Evolutionary conservation across 2,888 invertebrate genomes (phyloP).

Genomic region (Clanis bilineata): DNA sequence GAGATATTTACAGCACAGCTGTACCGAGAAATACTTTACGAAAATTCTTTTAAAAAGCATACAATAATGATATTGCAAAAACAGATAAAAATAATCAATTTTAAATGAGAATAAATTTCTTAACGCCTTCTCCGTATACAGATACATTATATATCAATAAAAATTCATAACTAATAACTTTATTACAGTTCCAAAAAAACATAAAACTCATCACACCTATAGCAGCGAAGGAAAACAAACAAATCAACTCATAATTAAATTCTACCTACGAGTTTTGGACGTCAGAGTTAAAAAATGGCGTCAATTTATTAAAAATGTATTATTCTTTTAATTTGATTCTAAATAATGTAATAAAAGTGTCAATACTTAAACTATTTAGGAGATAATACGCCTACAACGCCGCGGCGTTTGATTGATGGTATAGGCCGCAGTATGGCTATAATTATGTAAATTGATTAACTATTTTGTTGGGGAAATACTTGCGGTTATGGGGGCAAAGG

Average conservation of each 20-base stretch:
- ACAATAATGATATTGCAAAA: too few relatives aligned
- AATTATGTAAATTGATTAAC: slow-evolving; percentile 28
- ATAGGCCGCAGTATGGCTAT: slow-evolving; percentile 23
- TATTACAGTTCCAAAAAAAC: background rate
- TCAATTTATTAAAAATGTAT: slow-evolving; percentile 28
- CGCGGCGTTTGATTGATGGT: slow-evolving; percentile 26
- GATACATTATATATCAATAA: background rate
- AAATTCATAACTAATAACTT: background rate
- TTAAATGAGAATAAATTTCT: too few relatives aligned
- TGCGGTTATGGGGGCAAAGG: slow-evolving; percentile 12
- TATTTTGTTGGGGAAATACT: slow-evolving; percentile 18
- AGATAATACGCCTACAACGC: slow-evolving; percentile 30
- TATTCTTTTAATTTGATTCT: slow-evolving; percentile 23
- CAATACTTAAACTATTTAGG: slow-evolving; percentile 26
- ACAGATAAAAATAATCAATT: too few relatives aligned
- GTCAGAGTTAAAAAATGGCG: slow-evolving; percentile 14
- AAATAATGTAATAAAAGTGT: slow-evolving; percentile 24
- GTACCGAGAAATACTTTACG: too few relatives aligned
- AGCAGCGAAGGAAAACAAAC: background rate
- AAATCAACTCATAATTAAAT: slow-evolving; percentile 10
- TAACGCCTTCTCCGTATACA: background rate
- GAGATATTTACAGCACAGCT: too few relatives aligned
- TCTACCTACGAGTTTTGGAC: background rate
- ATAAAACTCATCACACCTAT: background rate
- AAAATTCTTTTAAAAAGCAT: too few relatives aligned